These are phyloP conservation scores for Eciton burchellii DNA, from an alignment of 1,140 invertebrate species.

Conservation along the genomic window DNA sequence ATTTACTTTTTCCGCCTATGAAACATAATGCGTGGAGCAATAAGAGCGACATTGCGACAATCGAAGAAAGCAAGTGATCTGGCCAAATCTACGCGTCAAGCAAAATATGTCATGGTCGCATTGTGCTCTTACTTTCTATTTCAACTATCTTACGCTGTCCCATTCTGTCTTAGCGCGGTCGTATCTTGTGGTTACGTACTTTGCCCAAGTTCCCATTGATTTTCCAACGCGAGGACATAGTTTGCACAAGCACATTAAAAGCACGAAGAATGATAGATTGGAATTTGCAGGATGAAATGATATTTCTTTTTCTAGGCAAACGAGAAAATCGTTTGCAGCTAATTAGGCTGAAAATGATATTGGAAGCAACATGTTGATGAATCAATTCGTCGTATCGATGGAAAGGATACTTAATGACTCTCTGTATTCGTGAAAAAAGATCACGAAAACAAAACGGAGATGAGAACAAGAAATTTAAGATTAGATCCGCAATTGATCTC, in stretches of 20 bases:
- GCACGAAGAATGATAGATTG: neutral
- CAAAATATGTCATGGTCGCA: slow-evolving; percentile 65
- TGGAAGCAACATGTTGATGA: no score
- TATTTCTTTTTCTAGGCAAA: no score
- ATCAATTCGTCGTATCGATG: no score
- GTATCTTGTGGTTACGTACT: neutral
- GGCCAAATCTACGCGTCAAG: slow-evolving; percentile 27
- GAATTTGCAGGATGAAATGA: no score
- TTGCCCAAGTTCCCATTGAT: neutral
- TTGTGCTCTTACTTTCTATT: slow-evolving; percentile 56
- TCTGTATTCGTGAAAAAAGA: no score
- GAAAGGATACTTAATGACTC: no score
- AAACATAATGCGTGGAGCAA: neutral
- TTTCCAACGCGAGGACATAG: neutral
- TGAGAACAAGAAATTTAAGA: no score
- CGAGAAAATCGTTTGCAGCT: no score
- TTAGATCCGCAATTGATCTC: no score
- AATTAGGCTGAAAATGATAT: no score
- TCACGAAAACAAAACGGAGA: no score
- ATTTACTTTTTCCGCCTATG: neutral
- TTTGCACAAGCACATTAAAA: neutral
- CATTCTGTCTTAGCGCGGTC: neutral
- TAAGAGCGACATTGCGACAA: neutral
- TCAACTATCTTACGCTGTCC: neutral
- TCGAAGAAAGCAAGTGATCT: slow-evolving; percentile 3